These are phyloP conservation scores for Scolopax mira DNA, from an alignment of 2,113 vertebrate species.

Conservation along the genomic window DNA sequence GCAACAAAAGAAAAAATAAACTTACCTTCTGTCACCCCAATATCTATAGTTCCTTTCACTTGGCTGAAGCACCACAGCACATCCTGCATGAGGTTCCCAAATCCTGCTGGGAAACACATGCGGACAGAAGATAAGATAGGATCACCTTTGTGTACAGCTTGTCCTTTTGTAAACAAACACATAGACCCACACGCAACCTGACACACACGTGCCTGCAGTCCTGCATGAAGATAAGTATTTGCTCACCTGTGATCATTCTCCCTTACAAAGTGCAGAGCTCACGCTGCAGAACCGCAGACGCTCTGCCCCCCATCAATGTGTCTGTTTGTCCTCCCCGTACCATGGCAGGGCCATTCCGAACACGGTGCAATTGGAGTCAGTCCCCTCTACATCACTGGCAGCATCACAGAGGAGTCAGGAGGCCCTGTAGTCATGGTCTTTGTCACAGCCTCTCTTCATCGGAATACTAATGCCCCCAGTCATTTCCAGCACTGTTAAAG, in stretches of 20 bases:
- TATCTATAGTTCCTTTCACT: conserved; percentile 70
- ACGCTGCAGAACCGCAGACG: not conserved
- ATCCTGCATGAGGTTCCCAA: conserved; percentile 73
- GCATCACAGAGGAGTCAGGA: conserved; percentile 45
- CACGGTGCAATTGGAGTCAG: conserved; percentile 51
- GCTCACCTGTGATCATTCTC: conserved; percentile 72
- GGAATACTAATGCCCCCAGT: conserved; percentile 55
- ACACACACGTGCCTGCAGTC: too few relatives aligned
- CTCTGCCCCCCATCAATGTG: conserved; percentile 6
- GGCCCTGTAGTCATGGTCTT: conserved; percentile 42
- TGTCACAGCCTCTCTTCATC: conserved; percentile 68
- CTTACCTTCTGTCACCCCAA: conserved; percentile 74
- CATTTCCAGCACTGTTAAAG: not conserved
- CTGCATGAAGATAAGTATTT: not conserved
- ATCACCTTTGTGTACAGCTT: not conserved
- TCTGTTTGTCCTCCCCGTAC: conserved; percentile 46
- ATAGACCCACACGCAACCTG: not conserved
- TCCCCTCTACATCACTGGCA: conserved; percentile 61
- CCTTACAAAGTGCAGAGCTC: not conserved
- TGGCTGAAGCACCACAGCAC: conserved; percentile 76
- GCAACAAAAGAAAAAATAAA: not conserved
- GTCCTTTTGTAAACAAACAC: not conserved
- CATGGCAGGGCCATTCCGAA: conserved; percentile 2
- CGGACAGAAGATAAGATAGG: not conserved
- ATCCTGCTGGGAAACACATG: conserved; percentile 58